phyloP scores from a whole-genome alignment of 2,113 vertebrate species.

The Scomber scombrus region DNA sequence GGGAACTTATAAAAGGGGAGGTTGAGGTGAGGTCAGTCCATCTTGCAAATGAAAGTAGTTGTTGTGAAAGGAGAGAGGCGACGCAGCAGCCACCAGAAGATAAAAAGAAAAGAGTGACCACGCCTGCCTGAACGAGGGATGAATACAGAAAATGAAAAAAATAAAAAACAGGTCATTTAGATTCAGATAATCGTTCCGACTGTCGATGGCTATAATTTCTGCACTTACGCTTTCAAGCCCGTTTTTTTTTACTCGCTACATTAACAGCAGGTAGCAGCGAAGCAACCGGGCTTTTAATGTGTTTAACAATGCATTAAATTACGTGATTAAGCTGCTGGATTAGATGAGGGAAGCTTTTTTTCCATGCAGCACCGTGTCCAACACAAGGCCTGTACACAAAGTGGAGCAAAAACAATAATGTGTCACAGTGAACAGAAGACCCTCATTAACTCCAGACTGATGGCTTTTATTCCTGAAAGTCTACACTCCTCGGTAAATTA shows the following conservation, averaged over 20 bases:
- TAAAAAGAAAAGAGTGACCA: constrained; percentile 11
- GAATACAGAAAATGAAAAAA: background rate
- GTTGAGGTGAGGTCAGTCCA: constrained; percentile 49
- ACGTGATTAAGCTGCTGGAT: constrained; percentile 74
- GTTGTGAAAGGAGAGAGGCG: constrained; percentile 16
- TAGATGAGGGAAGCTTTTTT: constrained; percentile 57
- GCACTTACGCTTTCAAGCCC: constrained; percentile 67
- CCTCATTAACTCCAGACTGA: background rate
- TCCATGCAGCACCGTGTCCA: constrained; percentile 29
- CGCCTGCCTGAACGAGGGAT: background rate
- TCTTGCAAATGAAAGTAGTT: constrained; percentile 52
- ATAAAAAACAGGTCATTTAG: constrained; percentile 48
- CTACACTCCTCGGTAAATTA: no score
- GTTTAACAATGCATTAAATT: constrained; percentile 83
- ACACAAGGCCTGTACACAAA: constrained; percentile 32
- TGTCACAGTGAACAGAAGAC: background rate
- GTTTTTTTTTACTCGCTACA: constrained; percentile 71
- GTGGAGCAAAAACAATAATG: background rate
- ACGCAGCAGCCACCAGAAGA: background rate
- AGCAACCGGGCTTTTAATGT: constrained; percentile 70
- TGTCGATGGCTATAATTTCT: constrained; percentile 75
- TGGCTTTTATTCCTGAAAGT: background rate
- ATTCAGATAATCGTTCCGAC: constrained; percentile 74
- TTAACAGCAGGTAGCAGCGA: constrained; percentile 72
- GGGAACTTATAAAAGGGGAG: constrained; percentile 53